Evolutionary conservation across 2,888 invertebrate genomes (phyloP), one percentile per base, ranked within the genome.

Genomic region (Drosophila anomelani): DNA sequence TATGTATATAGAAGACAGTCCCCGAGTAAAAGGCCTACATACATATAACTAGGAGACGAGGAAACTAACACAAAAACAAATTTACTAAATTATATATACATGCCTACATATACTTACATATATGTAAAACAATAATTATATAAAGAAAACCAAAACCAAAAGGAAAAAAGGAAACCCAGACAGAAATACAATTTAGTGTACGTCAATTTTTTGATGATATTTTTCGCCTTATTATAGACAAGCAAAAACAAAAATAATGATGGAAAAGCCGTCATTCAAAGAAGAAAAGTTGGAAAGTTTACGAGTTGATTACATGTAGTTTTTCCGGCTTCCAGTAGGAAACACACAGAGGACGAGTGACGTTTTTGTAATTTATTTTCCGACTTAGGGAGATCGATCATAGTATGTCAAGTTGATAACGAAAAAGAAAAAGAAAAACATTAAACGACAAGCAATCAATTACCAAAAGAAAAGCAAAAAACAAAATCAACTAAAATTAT

Each of bases 181-280:
- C 73, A 77, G 68, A 75, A 81, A 89, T 83, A 89, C 90, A 90
- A 90, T 91, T 89, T 90, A 90, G 90, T 90, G 90, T 91, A 90
- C 88, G 91, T 90, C 91, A 90, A 91, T 91, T 91, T 90, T 90
- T 91, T 90, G 87, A 91, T 91, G 91, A 90, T 91, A 90, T 91
- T 90, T 91, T 91, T 90, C 90, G 91, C 91, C 90, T 91, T 90
- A 89, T 87, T 81, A 83, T 84, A 83, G 78, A 83, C 55, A 80
- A 82, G 85, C 69, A 76, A 73, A 53, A 58, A 56, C 26, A 54
- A 34, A 43, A 57, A 13, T 36, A 36, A 56, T 15, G 38, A 61
- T 58, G 58, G 34, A 13, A 46, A 43, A 56, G 44, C 26, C 46
- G 47, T 47, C 47, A 29, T 43, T 47, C 23, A 7, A 38, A 36